Conservation (phyloP, 2,797 vertebrate genomes). For the Labroides dimidiatus region DNA sequence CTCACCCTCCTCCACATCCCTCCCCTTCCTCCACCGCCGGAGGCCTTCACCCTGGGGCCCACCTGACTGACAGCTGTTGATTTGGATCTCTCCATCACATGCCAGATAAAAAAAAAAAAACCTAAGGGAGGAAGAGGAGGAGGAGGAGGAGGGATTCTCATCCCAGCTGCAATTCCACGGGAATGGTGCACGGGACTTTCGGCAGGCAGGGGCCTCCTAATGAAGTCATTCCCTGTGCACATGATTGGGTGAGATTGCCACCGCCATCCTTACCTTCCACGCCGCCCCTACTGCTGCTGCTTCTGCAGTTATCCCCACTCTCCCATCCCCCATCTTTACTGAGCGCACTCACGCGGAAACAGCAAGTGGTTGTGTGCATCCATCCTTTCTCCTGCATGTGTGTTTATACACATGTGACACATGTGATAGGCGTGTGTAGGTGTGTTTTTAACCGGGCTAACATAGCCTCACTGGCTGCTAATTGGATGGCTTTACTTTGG, state of each 20-base stretch:
- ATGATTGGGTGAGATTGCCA: conserved; percentile 77
- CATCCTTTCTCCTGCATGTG: conserved; percentile 14
- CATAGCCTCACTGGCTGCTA: conserved; percentile 74
- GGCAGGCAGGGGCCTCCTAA: conserved; percentile 61
- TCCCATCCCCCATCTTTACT: conserved; percentile 48
- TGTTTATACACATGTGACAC: conserved; percentile 43
- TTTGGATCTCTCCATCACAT: conserved; percentile 77
- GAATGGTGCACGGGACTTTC: conserved; percentile 48
- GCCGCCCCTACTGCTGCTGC: too few species aligned
- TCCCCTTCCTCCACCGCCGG: conserved; percentile 28
- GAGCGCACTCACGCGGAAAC: conserved; percentile 71
- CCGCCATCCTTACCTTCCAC: not conserved
- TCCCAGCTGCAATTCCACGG: conserved; percentile 70
- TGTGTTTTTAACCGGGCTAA: conserved; percentile 76
- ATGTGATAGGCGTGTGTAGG: conserved; percentile 33
- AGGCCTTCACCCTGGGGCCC: conserved; percentile 71
- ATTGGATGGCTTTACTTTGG: conserved; percentile 76
- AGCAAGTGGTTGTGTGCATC: conserved; percentile 65
- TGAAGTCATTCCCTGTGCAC: conserved; percentile 79
- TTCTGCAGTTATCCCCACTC: not conserved
- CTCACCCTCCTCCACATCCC: conserved; percentile 2
- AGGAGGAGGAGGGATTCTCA: conserved; percentile 40
- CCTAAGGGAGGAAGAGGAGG: not conserved
- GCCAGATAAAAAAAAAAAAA: conserved; percentile 68
- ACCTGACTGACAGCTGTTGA: conserved; percentile 80